These are phyloP conservation scores for Gonocerus acuteangulatus DNA, from an alignment of 2,888 invertebrate species.

Conservation along the genomic window DNA sequence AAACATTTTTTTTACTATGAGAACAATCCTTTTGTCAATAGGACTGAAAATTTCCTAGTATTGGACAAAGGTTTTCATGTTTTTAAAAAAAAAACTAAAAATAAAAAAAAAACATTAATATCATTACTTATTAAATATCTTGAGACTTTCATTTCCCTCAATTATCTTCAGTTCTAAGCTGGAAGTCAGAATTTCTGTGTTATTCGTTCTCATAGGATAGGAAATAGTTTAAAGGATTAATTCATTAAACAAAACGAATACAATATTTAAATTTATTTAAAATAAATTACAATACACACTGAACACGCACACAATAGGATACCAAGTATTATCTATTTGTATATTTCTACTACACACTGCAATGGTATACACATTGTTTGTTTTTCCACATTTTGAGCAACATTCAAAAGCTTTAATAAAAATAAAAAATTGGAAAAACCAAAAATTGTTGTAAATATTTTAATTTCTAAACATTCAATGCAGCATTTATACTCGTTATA, in stretches of 20 bases:
- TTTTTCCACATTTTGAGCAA: conserved; percentile 34
- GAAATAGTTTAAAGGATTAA: too few relatives aligned
- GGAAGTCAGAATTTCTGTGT: too few relatives aligned
- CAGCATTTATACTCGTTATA: conserved; percentile 2
- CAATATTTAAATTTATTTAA: conserved; percentile 38
- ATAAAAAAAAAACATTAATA: too few relatives aligned
- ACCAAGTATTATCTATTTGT: conserved; percentile 28
- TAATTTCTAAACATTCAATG: conserved; percentile 14
- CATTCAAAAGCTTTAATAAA: conserved; percentile 35
- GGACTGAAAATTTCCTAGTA: too few relatives aligned
- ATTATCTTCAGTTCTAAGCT: too few relatives aligned
- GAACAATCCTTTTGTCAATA: too few relatives aligned
- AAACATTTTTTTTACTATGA: too few relatives aligned
- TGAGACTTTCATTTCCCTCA: too few relatives aligned
- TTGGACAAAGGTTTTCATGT: too few relatives aligned
- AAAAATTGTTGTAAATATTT: not conserved
- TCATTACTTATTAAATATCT: too few relatives aligned
- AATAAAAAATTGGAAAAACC: conserved; percentile 14
- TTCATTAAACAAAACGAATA: conserved; percentile 27
- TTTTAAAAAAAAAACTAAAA: too few relatives aligned
- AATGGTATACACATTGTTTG: conserved; percentile 34
- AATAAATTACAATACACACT: conserved; percentile 38
- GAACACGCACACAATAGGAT: conserved; percentile 36
- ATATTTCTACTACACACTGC: conserved; percentile 22
- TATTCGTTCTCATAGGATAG: too few relatives aligned